Conservation (phyloP, 2,113 vertebrate genomes). For the Symphodus melops region DNA sequence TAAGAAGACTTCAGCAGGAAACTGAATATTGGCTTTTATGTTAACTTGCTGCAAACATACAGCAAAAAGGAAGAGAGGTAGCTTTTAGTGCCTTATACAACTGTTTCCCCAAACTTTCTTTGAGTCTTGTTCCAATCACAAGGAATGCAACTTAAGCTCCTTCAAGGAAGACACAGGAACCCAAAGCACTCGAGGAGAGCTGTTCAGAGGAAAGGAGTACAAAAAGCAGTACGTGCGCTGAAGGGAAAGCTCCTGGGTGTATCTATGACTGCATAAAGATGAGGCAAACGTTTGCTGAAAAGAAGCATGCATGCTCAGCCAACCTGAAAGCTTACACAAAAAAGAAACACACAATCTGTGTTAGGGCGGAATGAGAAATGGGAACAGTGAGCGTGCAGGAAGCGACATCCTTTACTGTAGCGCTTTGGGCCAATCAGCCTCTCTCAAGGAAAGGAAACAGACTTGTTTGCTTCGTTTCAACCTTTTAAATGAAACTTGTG, state of each 20-base stretch:
- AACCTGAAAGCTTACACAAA: constrained; percentile 9
- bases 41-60: no score
- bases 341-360: neutral
- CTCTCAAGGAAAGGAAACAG: constrained; percentile 34
- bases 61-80: no score
- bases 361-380: constrained; percentile 1
- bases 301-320: constrained; percentile 24
- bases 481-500: constrained; percentile 48
- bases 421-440: constrained; percentile 18
- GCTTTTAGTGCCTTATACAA: no score
- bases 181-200: neutral
- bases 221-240: constrained; percentile 22
- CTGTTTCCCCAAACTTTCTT: no score
- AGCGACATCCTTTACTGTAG: constrained; percentile 15
- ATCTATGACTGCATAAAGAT: constrained; percentile 15
- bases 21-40: no score
- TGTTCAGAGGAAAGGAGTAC: constrained; percentile 16
- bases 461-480: constrained; percentile 43
- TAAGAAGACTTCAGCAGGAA: no score
- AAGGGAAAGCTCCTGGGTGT: constrained; percentile 15
- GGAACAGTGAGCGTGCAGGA: neutral
- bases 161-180: constrained; percentile 25
- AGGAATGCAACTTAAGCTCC: neutral
- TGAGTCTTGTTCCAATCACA: neutral
- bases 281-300: constrained; percentile 10